These are phyloP conservation scores for Hemibagrus wyckioides DNA, from an alignment of 2,113 vertebrate species.

Conservation along the genomic window DNA sequence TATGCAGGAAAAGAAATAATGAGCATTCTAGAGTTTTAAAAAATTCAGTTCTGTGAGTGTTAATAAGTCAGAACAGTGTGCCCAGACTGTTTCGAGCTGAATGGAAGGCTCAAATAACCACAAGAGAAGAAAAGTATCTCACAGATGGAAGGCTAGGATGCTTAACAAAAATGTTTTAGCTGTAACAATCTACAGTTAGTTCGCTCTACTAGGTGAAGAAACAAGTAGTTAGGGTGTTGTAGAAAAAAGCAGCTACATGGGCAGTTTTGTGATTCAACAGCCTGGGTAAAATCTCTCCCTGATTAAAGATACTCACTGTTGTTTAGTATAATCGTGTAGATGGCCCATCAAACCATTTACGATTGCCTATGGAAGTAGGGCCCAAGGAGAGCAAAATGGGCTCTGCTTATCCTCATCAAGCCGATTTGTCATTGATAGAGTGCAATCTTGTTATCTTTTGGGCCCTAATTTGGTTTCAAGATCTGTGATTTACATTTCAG, in stretches of 20 bases:
- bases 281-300: slow-evolving; percentile 53
- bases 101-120: background rate
- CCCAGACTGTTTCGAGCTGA: background rate
- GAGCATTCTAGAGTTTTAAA: background rate
- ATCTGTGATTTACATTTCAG: slow-evolving; percentile 95
- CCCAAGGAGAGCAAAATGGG: slow-evolving; percentile 64
- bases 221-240: background rate
- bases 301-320: slow-evolving; percentile 67
- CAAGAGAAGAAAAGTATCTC: background rate
- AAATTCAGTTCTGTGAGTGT: too few relatives aligned
- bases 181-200: background rate
- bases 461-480: slow-evolving; percentile 90
- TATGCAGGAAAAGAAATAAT: background rate
- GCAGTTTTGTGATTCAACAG: slow-evolving; percentile 55
- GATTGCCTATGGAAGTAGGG: slow-evolving; percentile 82
- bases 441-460: slow-evolving; percentile 80
- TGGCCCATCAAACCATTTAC: slow-evolving; percentile 81
- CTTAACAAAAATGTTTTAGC: background rate
- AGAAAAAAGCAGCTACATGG: background rate
- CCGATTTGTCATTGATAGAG: slow-evolving; percentile 76
- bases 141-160: background rate
- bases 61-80: background rate
- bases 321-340: slow-evolving; percentile 85
- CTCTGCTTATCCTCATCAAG: slow-evolving; percentile 53
- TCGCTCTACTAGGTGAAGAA: background rate